Evolutionary conservation across 2,113 vertebrate genomes (phyloP).

Genomic region (Polyodon spathula): DNA sequence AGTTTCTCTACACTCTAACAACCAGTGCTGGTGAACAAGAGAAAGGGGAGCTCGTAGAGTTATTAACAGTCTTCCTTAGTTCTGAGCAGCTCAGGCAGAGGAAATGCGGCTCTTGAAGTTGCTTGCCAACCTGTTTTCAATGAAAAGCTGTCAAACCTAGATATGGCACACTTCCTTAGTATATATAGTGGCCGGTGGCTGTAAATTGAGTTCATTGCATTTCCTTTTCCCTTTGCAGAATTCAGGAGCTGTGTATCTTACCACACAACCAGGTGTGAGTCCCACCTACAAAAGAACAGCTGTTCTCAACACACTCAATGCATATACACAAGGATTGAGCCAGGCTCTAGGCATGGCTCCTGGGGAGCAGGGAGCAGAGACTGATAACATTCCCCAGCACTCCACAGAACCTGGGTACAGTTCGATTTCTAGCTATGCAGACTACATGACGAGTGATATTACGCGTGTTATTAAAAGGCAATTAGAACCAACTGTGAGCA

Average conservation of each 20-base stretch:
- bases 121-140: too few relatives aligned
- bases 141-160: too few relatives aligned
- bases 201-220: too few relatives aligned
- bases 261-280: conserved; percentile 15
- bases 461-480: conserved; percentile 24
- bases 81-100: too few relatives aligned
- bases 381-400: neutral
- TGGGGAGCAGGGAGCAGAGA: neutral
- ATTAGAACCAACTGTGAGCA: too few relatives aligned
- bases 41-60: too few relatives aligned
- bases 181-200: too few relatives aligned
- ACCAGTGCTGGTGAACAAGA: too few relatives aligned
- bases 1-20: too few relatives aligned
- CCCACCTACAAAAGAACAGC: conserved; percentile 20
- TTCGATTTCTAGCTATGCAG: conserved; percentile 35
- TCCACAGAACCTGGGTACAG: neutral
- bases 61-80: too few relatives aligned
- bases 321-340: conserved; percentile 20
- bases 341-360: neutral
- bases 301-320: conserved; percentile 21
- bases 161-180: too few relatives aligned
- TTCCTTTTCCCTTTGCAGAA: conserved; percentile 9
- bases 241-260: conserved; percentile 14
- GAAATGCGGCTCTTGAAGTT: too few relatives aligned
- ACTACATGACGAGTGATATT: conserved; percentile 35